Percentiles rank a stretch among this genome's conserved stretches.
Evolutionary conservation across 2,113 vertebrate genomes (phyloP).

Genomic region (Heteronetta atricapilla): DNA sequence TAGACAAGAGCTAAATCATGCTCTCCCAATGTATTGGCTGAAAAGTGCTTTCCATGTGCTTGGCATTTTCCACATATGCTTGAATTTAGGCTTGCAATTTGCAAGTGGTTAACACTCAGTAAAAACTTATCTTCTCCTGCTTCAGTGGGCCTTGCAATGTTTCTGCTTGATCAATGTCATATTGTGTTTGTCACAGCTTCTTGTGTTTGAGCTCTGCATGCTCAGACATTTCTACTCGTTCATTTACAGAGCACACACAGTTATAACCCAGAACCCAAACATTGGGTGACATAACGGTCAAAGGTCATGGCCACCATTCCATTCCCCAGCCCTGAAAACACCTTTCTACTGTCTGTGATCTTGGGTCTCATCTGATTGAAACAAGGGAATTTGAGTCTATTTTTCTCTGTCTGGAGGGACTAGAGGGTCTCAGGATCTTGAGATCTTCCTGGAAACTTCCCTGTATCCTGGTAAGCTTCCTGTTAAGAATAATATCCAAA

Average conservation of each 20-base stretch:
- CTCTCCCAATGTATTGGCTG: neutral
- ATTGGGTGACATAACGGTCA: neutral
- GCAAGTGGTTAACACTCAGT: neutral
- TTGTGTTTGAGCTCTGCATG: neutral
- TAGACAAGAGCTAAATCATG: neutral
- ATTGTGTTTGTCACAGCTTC: neutral
- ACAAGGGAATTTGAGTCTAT: neutral
- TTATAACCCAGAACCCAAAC: neutral
- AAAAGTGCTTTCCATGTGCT: neutral
- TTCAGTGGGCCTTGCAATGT: neutral
- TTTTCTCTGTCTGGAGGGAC: neutral
- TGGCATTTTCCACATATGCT: neutral
- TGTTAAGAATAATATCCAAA: neutral
- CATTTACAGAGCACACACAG: rapidly evolving
- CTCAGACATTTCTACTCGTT: neutral
- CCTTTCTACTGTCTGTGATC: neutral
- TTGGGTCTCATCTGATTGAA: neutral
- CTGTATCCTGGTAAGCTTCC: neutral
- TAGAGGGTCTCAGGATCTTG: neutral
- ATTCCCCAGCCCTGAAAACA: neutral
- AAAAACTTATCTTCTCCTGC: neutral
- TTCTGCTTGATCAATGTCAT: neutral
- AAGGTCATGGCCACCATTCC: neutral
- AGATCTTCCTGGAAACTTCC: neutral
- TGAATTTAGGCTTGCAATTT: neutral